phyloP scores from a whole-genome alignment of 2,888 invertebrate genomes.

The Eupithecia abbreviata region DNA sequence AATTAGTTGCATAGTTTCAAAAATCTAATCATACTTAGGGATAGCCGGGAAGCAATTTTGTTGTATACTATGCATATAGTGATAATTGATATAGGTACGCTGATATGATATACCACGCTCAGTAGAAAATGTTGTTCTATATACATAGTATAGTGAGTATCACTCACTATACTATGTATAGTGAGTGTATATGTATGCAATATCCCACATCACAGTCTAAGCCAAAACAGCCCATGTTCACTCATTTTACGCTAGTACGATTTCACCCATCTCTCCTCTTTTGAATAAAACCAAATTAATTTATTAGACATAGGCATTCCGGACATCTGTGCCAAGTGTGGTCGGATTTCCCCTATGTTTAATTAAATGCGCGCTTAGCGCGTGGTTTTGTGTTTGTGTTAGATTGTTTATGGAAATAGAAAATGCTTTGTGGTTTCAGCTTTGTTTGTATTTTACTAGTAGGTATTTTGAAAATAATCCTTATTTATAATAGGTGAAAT shows the following conservation, averaged over 20 bases:
- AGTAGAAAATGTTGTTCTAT: no score
- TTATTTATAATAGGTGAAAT: no score
- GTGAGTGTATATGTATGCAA: no score
- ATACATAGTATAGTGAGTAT: no score
- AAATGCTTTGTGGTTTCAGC: not conserved
- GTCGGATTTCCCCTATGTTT: conserved; percentile 11
- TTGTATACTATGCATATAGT: no score
- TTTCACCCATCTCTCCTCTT: not conserved
- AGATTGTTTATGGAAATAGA: conserved; percentile 1
- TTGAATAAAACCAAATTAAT: conserved; percentile 31
- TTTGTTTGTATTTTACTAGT: not conserved
- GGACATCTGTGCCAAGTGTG: conserved; percentile 15
- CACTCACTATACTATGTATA: no score
- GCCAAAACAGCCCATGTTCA: not conserved
- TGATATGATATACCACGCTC: no score
- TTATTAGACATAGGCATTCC: conserved; percentile 27
- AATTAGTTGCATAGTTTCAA: no score
- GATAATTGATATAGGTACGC: no score
- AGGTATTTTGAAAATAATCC: not conserved
- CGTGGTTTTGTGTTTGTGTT: conserved; percentile 6
- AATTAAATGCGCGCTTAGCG: conserved; percentile 16
- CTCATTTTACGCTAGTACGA: not conserved
- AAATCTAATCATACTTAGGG: no score
- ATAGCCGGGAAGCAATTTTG: no score
- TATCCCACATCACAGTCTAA: not conserved